Percentiles rank a stretch among this genome's conserved stretches.
phyloP scores from a whole-genome alignment of 2,888 invertebrate genomes.

The Megaustenia siamemsis region DNA sequence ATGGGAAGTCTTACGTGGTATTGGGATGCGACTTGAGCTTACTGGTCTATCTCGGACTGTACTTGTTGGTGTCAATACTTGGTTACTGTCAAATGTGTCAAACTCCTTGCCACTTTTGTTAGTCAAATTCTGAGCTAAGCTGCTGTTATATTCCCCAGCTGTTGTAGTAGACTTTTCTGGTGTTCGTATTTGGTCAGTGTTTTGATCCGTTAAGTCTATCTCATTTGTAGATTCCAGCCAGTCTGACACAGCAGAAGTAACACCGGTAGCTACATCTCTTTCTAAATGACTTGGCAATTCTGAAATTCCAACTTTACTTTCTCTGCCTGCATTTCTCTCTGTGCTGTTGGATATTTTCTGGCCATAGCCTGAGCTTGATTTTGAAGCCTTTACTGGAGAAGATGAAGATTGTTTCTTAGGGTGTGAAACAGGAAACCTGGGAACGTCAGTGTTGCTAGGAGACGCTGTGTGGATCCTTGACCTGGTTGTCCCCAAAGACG shows the following conservation, averaged over 20 bases:
- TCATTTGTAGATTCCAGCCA: slow-evolving; percentile 47
- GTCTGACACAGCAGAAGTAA: slow-evolving; percentile 35
- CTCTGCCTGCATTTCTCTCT: not conserved
- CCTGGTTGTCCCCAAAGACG: slow-evolving; percentile 17
- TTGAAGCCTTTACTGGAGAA: slow-evolving; percentile 57
- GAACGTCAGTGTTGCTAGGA: not conserved
- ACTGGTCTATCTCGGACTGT: slow-evolving; percentile 53
- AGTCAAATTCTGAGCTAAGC: not conserved
- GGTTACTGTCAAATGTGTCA: not conserved
- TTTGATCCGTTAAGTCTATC: not conserved
- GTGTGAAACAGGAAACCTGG: not conserved
- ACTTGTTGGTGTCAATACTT: not conserved
- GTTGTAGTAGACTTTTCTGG: slow-evolving; percentile 46
- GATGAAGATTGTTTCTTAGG: slow-evolving; percentile 31
- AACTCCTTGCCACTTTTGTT: slow-evolving; percentile 2
- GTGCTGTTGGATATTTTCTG: slow-evolving; percentile 21
- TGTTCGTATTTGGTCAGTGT: slow-evolving; percentile 14
- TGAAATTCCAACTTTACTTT: slow-evolving; percentile 28
- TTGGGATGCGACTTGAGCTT: slow-evolving; percentile 58
- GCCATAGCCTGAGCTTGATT: slow-evolving; percentile 6
- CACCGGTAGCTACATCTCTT: slow-evolving; percentile 34
- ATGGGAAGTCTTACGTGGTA: slow-evolving; percentile 49
- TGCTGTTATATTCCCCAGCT: slow-evolving; percentile 1
- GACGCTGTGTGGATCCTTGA: slow-evolving; percentile 43
- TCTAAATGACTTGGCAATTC: slow-evolving; percentile 46